Evolutionary conservation across 2,888 invertebrate genomes (phyloP), one percentile per base, ranked within the genome.

Genomic region (Dynastes tityus): DNA sequence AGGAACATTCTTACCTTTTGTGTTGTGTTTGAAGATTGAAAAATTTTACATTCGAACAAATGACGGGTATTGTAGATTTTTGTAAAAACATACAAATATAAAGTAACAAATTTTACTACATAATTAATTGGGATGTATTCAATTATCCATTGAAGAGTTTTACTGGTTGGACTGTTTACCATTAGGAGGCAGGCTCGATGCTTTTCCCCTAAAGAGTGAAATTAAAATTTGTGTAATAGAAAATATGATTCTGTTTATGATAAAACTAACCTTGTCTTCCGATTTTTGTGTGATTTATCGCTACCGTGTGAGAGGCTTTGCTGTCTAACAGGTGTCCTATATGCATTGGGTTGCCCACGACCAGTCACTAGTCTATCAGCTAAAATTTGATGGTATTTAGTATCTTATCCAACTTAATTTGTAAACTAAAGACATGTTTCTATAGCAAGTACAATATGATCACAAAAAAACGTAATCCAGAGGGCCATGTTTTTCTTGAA

Each of bases 1-100:
- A 73, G 61, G 73, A 61, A 74, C 73, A 74, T 74, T 78, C 78
- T 78, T 76, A 78, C 78, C 78, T 75, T 78, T 76, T 74, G 45
- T 78, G 58, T 61, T 77, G 68, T 68, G 58, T 77, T 77, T 77
- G 29, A 55, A 29, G 29, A 45, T 27, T 13, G 78, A 13, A 73
- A 49, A 71, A 73, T 61, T 63, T 45, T 74, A 74, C 40, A 74
- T 45, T 74, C 29, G 8, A 74, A 74, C 73, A 61, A 74, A 74
- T 74, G 40, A 45, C 58, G 45, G 61, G n/a, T 74, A 74, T 40
- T 27, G 27, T 61, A 45, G 73, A 63, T 74, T 40, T 27, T 74
- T 74, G 73, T 74, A 74, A 74, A 74, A 74, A 74, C 73, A 61
- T 74, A 74, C 73, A 74, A 74, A 74, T 74, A 74, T 74, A 74